Evolutionary conservation across 2,888 invertebrate species (phyloP).

Genomic region (Drosophila phalerata): DNA sequence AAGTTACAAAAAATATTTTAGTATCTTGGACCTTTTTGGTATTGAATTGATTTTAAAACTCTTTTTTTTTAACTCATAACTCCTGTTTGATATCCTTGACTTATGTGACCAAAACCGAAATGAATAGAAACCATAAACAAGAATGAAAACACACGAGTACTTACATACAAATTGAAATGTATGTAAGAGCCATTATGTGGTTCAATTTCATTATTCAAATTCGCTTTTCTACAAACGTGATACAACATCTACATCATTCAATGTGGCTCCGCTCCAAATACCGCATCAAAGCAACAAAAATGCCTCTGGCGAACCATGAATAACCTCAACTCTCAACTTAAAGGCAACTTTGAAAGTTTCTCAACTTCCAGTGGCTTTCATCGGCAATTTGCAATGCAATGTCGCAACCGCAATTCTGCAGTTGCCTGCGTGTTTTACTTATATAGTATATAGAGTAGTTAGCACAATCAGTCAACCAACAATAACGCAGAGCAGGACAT

Average conservation of each 20-base stretch:
- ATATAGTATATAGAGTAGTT: slow-evolving; percentile 37
- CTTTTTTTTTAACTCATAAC: background rate
- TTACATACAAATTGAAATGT: slow-evolving; percentile 5
- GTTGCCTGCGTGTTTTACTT: slow-evolving; percentile 13
- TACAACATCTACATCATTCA: slow-evolving; percentile 31
- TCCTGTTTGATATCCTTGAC: background rate
- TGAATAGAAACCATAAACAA: slow-evolving; percentile 9
- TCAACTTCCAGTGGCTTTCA: slow-evolving; percentile 38
- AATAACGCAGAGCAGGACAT: slow-evolving; percentile 3
- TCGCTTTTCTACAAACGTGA: slow-evolving; percentile 19
- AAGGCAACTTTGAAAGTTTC: slow-evolving; percentile 19
- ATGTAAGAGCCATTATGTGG: slow-evolving; percentile 27
- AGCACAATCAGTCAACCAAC: slow-evolving; percentile 35
- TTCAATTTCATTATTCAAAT: slow-evolving; percentile 46
- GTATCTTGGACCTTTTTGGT: no score
- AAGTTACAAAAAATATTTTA: no score
- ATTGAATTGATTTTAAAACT: no score
- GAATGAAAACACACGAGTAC: background rate
- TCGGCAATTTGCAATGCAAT: slow-evolving; percentile 44
- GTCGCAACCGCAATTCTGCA: slow-evolving; percentile 13
- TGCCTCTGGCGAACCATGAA: slow-evolving; percentile 32
- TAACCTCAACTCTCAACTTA: slow-evolving; percentile 12
- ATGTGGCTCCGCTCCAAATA: slow-evolving; percentile 14
- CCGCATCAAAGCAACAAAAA: slow-evolving; percentile 51
- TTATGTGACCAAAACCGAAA: background rate